phyloP scores from a whole-genome alignment of 1,140 invertebrate genomes.

The Drosophila erecta region DNA sequence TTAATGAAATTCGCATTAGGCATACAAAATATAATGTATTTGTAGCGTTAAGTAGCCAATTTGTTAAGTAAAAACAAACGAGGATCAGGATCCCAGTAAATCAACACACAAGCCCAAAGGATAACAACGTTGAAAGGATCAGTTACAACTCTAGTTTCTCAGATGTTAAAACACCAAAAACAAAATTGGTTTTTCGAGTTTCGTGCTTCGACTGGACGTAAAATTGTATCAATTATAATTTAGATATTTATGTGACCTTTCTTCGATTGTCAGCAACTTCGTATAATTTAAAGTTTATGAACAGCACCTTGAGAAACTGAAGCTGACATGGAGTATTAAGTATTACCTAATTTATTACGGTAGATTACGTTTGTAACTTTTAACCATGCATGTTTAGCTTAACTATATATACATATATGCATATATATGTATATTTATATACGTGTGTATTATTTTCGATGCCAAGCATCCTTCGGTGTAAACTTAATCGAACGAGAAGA shows the following conservation, averaged over 20 bases:
- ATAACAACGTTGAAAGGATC: constrained; percentile 11
- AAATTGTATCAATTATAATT: background rate
- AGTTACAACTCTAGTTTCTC: constrained; percentile 1
- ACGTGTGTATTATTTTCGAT: constrained; percentile 54
- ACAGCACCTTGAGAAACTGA: constrained; percentile 14
- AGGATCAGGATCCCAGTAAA: constrained; percentile 5
- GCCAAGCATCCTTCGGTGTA: constrained; percentile 63
- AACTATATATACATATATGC: constrained; percentile 33
- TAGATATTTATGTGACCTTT: background rate
- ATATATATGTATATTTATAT: constrained; percentile 23
- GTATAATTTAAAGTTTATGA: too few species aligned
- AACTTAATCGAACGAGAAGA: constrained; percentile 20
- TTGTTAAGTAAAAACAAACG: constrained; percentile 42
- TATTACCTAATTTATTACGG: constrained; percentile 52
- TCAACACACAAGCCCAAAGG: constrained; percentile 3
- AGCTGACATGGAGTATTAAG: constrained; percentile 62
- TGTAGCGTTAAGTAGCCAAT: constrained; percentile 78
- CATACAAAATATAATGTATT: background rate
- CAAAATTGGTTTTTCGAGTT: background rate
- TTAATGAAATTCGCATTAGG: constrained; percentile 1
- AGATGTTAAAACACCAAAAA: too few species aligned
- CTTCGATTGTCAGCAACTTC: too few species aligned
- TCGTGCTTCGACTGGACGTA: too few species aligned
- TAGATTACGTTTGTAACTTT: constrained; percentile 45
- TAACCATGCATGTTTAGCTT: constrained; percentile 45